phyloP scores from a whole-genome alignment of 2,113 vertebrate genomes.

The Campylomormyrus numenius region DNA sequence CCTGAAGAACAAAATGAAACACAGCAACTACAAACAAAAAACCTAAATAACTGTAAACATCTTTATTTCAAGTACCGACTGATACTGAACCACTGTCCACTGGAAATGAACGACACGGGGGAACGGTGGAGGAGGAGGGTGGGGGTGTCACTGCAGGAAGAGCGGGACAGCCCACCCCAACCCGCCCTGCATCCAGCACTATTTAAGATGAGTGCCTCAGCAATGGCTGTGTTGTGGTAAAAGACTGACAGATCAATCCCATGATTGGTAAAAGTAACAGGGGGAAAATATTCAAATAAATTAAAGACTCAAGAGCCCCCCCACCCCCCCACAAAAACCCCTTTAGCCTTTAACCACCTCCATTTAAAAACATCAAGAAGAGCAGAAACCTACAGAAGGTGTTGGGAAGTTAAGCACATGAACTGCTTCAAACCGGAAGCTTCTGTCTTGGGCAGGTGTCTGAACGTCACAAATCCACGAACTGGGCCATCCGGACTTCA shows the following conservation, averaged over 20 bases:
- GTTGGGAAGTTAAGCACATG: not conserved
- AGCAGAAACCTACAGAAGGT: not conserved
- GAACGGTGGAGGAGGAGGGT: conserved; percentile 22
- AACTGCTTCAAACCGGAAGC: not conserved
- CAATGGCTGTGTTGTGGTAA: conserved; percentile 7
- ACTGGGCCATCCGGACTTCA: not conserved
- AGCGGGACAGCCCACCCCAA: not conserved
- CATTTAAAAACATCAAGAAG: not conserved
- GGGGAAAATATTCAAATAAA: conserved; percentile 3
- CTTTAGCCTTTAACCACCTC: not conserved
- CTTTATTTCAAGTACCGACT: conserved; percentile 54
- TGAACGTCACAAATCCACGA: not conserved
- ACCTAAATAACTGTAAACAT: conserved; percentile 70
- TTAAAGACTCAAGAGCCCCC: not conserved
- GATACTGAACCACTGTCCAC: conserved; percentile 50
- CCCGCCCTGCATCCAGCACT: conserved; percentile 30
- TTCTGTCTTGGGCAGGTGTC: not conserved
- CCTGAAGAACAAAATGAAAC: conserved; percentile 64
- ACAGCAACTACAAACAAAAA: conserved; percentile 65
- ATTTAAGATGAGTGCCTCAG: conserved; percentile 16
- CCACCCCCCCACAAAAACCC: not conserved
- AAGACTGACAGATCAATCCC: not conserved
- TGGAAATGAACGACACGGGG: conserved; percentile 48
- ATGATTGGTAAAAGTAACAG: conserved; percentile 1
- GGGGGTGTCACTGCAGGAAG: conserved; percentile 21